A percentile compares a stretch with the other conserved stretches of the same genome.
Conservation (phyloP, 2,888 invertebrate genomes). For the Drosophila falleni region DNA sequence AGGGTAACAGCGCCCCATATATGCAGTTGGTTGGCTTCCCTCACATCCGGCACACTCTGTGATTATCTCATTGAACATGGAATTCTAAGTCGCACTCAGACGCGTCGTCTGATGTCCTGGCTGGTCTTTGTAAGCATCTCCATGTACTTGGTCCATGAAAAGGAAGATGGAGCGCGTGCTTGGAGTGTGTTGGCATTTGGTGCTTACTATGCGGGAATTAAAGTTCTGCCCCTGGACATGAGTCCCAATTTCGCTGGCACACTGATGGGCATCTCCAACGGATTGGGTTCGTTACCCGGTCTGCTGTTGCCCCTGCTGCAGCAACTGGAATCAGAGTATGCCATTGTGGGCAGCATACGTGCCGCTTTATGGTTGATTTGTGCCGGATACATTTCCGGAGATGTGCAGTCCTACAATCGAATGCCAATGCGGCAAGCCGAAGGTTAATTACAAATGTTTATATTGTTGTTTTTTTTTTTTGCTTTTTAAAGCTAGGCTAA, state of each 20-base stretch:
- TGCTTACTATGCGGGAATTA: slow-evolving; percentile 89
- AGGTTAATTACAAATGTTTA: slow-evolving; percentile 32
- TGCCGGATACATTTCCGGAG: slow-evolving; percentile 60
- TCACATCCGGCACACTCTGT: slow-evolving; percentile 88
- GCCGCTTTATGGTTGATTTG: slow-evolving; percentile 60
- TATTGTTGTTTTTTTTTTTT: slow-evolving; percentile 18
- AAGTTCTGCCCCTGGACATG: slow-evolving; percentile 88
- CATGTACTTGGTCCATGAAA: slow-evolving; percentile 43
- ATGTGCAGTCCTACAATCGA: slow-evolving; percentile 65
- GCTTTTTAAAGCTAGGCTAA: slow-evolving; percentile 29
- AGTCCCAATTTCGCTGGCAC: slow-evolving; percentile 89
- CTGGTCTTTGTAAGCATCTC: slow-evolving; percentile 87
- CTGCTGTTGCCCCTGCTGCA: slow-evolving; percentile 87
- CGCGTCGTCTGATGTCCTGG: slow-evolving; percentile 86
- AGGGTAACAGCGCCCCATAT: slow-evolving; percentile 87
- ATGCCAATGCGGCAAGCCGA: neutral
- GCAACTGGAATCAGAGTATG: slow-evolving; percentile 50
- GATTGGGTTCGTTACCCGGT: slow-evolving; percentile 89
- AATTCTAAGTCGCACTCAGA: slow-evolving; percentile 80
- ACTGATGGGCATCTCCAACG: slow-evolving; percentile 89
- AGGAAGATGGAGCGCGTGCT: slow-evolving; percentile 4
- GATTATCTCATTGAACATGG: slow-evolving; percentile 87
- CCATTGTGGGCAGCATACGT: slow-evolving; percentile 86
- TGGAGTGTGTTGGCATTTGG: slow-evolving; percentile 87
- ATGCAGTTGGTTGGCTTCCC: slow-evolving; percentile 87